Conservation (phyloP, 2,797 vertebrate genomes). For the Cirrhinus molitorella region DNA sequence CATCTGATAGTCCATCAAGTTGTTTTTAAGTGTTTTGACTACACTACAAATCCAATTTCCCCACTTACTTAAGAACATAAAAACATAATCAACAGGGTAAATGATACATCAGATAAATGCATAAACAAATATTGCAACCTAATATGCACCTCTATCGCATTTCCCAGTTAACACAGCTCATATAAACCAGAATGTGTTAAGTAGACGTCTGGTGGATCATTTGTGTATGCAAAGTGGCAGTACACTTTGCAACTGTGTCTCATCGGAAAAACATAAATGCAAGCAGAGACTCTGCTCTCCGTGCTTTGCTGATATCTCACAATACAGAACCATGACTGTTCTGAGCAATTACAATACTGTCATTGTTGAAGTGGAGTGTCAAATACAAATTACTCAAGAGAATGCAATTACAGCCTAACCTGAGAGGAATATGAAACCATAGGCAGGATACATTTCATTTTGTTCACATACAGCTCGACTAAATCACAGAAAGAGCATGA, state of each 20-base stretch:
- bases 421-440: conserved; percentile 69
- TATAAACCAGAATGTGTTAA: conserved; percentile 23
- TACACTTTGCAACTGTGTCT: conserved; percentile 25
- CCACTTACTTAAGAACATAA: conserved; percentile 18
- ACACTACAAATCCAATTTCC: neutral
- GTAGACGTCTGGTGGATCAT: conserved; percentile 23
- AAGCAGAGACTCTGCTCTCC: conserved; percentile 55
- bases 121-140: conserved; percentile 8
- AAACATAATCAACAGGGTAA: conserved; percentile 7
- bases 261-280: conserved; percentile 68
- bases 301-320: conserved; percentile 23
- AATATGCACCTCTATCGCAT: conserved; percentile 32
- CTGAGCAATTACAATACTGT: conserved; percentile 77
- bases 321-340: conserved; percentile 69
- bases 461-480: conserved; percentile 66
- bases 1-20: conserved; percentile 10
- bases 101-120: neutral
- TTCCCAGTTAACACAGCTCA: conserved; percentile 22
- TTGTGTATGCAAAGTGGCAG: conserved; percentile 44
- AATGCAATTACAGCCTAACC: conserved; percentile 73
- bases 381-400: conserved; percentile 74
- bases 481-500: conserved; percentile 10
- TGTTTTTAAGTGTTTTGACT: conserved; percentile 6
- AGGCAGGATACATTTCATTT: conserved; percentile 60
- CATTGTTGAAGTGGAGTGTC: conserved; percentile 76